These are phyloP conservation scores for Rhorus exstirpatorius DNA, from an alignment of 2,888 invertebrate genomes.

Conservation along the genomic window DNA sequence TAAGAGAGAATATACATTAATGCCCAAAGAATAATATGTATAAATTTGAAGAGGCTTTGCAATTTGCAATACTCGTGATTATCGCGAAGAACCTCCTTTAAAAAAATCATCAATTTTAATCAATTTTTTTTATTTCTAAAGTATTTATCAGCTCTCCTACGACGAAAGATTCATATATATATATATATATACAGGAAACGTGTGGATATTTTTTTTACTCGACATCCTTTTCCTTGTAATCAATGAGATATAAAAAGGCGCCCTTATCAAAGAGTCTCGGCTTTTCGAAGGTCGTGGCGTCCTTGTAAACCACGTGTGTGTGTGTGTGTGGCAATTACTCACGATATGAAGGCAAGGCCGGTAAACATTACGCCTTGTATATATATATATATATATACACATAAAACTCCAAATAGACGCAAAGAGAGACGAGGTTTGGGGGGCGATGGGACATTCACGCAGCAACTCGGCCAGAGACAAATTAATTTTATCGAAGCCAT, in stretches of 20 bases:
- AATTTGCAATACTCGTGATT: too few species aligned
- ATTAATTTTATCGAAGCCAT: constrained; percentile 64
- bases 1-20: too few species aligned
- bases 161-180: too few species aligned
- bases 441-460: constrained; percentile 27
- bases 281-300: constrained; percentile 3
- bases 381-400: constrained; percentile 3
- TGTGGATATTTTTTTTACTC: neutral
- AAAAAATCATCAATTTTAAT: too few species aligned
- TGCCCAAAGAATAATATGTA: too few species aligned
- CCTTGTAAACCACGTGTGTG: neutral
- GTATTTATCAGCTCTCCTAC: too few species aligned
- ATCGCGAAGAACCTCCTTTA: too few species aligned
- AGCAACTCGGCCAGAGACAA: constrained; percentile 51
- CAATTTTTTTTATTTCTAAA: too few species aligned
- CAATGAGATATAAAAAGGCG: constrained; percentile 15
- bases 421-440: constrained; percentile 14
- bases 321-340: constrained; percentile 54
- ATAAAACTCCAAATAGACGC: neutral
- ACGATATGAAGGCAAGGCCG: constrained; percentile 53
- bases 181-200: too few species aligned
- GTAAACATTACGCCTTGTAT: constrained; percentile 52
- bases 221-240: constrained; percentile 2
- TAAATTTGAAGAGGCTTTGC: too few species aligned
- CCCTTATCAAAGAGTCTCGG: constrained; percentile 23